Evolutionary conservation across 2,797 vertebrate genomes (phyloP), one percentile per base, ranked within the genome.

Genomic region (Enteromius unitaeniatus): DNA sequence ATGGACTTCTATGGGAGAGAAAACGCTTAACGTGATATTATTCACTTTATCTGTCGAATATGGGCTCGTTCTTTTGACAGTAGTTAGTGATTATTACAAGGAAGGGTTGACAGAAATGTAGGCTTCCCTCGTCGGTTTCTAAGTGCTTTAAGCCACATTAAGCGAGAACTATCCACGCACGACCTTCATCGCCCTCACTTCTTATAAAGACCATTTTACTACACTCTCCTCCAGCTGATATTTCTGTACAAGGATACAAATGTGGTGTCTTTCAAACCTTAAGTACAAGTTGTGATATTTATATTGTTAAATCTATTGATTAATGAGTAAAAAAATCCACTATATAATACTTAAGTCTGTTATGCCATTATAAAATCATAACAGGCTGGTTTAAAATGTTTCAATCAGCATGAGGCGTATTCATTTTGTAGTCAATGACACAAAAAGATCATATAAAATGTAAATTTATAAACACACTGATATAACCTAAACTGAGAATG

Each of bases 401-500:
- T 26, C 17, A 73, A 72, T 21, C 17, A 6, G 45, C 28, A 31
- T 73, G 45, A 51, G 9, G 1, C 21, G 9, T 73, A 17, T 53
- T 53, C 19, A 55, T 58, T 10, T 58, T 53, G 28, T 53, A n/a
- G 19, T 11, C 49, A 53, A 40, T 34, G 49, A 55, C 49, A 58
- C 55, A 58, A 58, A 58, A 55, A 58, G 0, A 58, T 58, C n/a
- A 3, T 49, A 21, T 34, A 31, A 47, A 65, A 67, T 28, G 5
- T 11, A 19, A 14, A 55, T n/a, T 26, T 31, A 81, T 60, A 19
- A 45, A 72, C 55, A 31, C 37, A 60, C n/a, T 55, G 31, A 40
- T 70, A 14, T 60, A 58, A 58, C 45, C 53, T 72, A 31, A 60
- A 62, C 40, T 21, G 53, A 58, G 53, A 62, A 72, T 49, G 28